phyloP scores from a whole-genome alignment of 2,113 vertebrate species.

The Galeopterus variegatus region DNA sequence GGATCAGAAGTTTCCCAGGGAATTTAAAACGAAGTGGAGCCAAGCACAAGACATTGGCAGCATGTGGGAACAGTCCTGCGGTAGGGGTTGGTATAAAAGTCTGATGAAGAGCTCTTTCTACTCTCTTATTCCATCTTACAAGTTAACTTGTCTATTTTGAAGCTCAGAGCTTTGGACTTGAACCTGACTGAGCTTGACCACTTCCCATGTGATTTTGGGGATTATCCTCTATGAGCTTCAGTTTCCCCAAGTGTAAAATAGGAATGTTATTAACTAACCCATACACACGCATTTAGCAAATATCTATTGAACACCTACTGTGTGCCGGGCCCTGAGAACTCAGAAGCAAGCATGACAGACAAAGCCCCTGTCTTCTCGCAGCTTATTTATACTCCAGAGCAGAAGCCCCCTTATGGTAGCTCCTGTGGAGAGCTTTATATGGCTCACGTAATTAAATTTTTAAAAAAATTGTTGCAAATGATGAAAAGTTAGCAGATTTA shows the following conservation, averaged over 20 bases:
- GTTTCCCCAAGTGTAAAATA: not conserved
- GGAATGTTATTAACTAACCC: not conserved
- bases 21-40: not conserved
- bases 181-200: not conserved
- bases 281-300: not conserved
- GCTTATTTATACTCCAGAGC: not conserved
- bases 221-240: not conserved
- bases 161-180: conserved; percentile 46
- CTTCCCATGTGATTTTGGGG: not conserved
- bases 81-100: no score
- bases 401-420: not conserved
- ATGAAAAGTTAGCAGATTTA: not conserved
- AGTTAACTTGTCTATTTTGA: not conserved
- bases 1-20: conserved; percentile 42
- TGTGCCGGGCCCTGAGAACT: not conserved
- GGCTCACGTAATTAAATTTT: not conserved
- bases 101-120: not conserved
- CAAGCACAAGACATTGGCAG: not conserved
- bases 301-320: not conserved
- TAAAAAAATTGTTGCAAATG: not conserved
- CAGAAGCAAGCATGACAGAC: not conserved
- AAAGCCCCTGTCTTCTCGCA: not conserved
- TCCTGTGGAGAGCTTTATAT: not conserved
- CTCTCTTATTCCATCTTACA: not conserved
- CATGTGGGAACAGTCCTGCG: not conserved